Base-by-base conservation (phyloP, 2,113 vertebrate genomes). In the Mobula hypostoma region DNA sequence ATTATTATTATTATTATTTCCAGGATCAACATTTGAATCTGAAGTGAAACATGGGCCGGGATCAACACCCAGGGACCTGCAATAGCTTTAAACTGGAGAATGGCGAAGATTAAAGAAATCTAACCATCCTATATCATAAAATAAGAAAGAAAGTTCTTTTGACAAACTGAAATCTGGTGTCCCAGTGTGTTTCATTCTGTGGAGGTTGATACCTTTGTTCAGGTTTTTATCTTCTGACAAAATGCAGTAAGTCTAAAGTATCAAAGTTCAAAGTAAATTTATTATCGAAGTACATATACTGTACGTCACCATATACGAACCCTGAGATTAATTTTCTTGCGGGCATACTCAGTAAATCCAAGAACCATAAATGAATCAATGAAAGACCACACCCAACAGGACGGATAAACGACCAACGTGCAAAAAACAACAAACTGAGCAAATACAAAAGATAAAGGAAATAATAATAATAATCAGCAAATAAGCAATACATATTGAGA, bases 21-120 rank as follows among this genome's bases (percentile, higher is more conserved):
- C 29, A 90, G 85, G 85, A 90, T n/a, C 29, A 90, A 90, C 85
- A 66, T 90, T 63, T 90, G 85, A 90, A 66, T 32, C 61, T 90
- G 61, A 7, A 17, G 0, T 15, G 15, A n/a, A 66, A 66, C 63
- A 17, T 88, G 83, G 27, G 61, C 27, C 83, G 61, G 27, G 83
- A 88, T 11, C 11, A 63, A 88, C 27, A n/a, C 58, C n/a, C 58
- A n/a, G 83, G 14, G 12, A 29, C 27, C 27, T 63, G 83, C 12
- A n/a, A 19, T 14, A 17, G 1, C 1, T 0, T 90, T 14, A 0
- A 32, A 17, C 27, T 2, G n/a, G 61, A 66, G 61, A 90, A 29
- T 66, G 29, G n/a, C 66, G 85, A 90, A 32, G 61, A 90, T 66
- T 66, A 90, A 90, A 90, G 58, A 66, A 6, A 88, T 7, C 61